These are phyloP conservation scores for Oenanthe oenanthe DNA, from an alignment of 2,113 vertebrate genomes.

Conservation along the genomic window DNA sequence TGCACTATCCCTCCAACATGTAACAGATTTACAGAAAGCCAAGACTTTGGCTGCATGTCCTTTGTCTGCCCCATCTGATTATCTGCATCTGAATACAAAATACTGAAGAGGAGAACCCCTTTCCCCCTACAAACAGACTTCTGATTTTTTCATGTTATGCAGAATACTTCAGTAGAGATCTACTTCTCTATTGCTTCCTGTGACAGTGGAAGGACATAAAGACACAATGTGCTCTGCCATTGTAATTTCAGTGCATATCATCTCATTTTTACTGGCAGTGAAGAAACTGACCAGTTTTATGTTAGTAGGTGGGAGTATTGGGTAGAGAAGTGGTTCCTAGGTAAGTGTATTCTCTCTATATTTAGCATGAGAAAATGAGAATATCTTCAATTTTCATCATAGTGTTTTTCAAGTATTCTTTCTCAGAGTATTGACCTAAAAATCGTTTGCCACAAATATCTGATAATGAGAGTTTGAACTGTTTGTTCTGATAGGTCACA, in stretches of 20 bases:
- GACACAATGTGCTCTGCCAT: neutral
- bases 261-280: neutral
- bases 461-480: conserved; percentile 18
- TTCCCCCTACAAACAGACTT: neutral
- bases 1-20: neutral
- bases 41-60: neutral
- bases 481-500: conserved; percentile 1
- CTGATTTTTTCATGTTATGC: neutral
- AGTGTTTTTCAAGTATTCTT: neutral
- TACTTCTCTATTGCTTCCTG: neutral
- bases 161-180: neutral
- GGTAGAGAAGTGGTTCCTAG: neutral
- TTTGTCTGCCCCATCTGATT: neutral
- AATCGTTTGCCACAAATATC: neutral
- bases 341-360: neutral
- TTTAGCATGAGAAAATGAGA: neutral
- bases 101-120: neutral
- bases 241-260: neutral
- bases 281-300: neutral
- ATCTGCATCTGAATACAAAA: neutral
- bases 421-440: neutral
- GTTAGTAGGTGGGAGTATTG: neutral
- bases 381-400: neutral
- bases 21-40: neutral
- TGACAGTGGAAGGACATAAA: neutral